Conservation (phyloP, 1,140 invertebrate species). For the Phymastichus coffea region DNA sequence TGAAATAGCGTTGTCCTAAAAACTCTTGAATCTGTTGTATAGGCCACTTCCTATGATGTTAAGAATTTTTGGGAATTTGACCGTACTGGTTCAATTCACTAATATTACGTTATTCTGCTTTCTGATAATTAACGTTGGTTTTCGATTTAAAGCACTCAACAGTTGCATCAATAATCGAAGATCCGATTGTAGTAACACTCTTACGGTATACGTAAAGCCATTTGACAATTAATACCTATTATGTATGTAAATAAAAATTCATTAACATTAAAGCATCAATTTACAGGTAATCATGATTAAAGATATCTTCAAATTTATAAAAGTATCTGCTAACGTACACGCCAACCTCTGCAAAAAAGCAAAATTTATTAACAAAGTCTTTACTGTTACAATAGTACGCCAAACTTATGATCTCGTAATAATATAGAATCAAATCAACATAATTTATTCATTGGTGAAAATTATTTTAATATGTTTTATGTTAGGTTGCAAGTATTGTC, state of each 20-base stretch:
- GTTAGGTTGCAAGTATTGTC: neutral
- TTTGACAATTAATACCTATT: no score
- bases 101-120: neutral
- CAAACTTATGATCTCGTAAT: no score
- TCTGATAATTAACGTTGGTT: neutral
- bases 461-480: neutral
- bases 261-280: no score
- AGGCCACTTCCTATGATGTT: neutral
- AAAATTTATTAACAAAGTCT: neutral
- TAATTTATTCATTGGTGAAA: no score
- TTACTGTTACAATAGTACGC: neutral
- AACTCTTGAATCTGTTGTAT: neutral
- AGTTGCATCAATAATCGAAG: neutral
- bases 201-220: neutral
- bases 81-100: neutral
- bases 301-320: neutral
- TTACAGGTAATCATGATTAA: neutral
- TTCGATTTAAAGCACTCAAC: conserved; percentile 1
- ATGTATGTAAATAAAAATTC: no score
- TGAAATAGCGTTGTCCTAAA: no score
- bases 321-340: neutral
- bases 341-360: neutral
- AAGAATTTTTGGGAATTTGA: conserved; percentile 1
- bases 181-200: neutral
- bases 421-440: no score